Conservation (phyloP, 1,140 invertebrate genomes). For the Temnothorax longispinosus region DNA sequence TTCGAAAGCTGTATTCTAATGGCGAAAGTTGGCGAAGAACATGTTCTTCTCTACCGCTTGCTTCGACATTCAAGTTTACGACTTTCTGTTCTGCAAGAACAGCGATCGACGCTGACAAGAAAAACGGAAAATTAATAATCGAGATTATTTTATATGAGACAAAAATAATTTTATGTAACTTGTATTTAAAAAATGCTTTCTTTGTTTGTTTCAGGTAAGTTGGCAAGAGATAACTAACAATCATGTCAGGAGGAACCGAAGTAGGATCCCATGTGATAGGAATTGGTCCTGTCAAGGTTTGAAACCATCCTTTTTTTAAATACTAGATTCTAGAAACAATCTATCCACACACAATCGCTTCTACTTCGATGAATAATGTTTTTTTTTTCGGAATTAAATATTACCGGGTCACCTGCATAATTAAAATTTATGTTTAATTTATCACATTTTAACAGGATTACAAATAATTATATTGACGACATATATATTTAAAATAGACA, state of each 20-base stretch:
- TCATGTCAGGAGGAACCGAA: neutral
- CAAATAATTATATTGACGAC: neutral
- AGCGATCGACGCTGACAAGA: neutral
- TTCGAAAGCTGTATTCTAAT: slow-evolving; percentile 46
- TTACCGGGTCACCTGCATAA: neutral
- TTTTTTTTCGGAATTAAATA: neutral
- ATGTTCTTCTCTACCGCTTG: neutral
- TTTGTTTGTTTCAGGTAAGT: slow-evolving; percentile 71
- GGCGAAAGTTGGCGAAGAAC: slow-evolving; percentile 27
- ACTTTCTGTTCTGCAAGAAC: neutral
- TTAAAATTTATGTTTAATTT: neutral
- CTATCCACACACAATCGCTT: neutral
- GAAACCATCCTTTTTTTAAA: neutral
- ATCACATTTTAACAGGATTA: neutral
- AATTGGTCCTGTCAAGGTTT: slow-evolving; percentile 38
- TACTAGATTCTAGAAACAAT: neutral
- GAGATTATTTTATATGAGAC: neutral
- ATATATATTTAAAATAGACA: neutral
- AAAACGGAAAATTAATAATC: neutral
- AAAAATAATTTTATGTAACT: neutral
- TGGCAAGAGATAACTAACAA: neutral
- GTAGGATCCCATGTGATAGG: neutral
- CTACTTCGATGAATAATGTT: neutral
- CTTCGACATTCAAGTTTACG: neutral
- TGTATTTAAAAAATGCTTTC: neutral